phyloP scores from a whole-genome alignment of 2,797 vertebrate species.

The Sternotherus odoratus region DNA sequence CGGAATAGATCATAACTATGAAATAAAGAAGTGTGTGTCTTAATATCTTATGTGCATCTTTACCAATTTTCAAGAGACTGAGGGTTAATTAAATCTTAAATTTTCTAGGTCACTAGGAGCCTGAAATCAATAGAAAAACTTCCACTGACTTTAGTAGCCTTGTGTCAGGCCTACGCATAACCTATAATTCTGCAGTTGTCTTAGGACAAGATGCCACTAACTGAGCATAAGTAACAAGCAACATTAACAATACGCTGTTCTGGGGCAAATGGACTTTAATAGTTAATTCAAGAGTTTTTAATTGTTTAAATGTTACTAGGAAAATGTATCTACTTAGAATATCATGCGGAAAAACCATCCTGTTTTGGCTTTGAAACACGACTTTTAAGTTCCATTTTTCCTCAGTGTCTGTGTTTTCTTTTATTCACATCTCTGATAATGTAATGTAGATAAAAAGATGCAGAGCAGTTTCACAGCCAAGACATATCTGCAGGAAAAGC shows the following conservation, averaged over 20 bases:
- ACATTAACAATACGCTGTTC: neutral
- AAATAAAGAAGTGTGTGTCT: neutral
- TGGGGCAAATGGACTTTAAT: neutral
- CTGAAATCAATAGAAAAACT: neutral
- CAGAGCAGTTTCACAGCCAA: neutral
- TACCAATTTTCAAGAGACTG: neutral
- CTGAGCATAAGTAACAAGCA: neutral
- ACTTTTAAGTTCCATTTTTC: neutral
- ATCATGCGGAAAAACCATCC: neutral
- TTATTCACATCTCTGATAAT: neutral
- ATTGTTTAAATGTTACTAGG: neutral
- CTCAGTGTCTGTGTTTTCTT: fast-evolving
- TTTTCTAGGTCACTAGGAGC: neutral
- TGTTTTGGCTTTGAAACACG: neutral
- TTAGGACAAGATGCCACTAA: neutral
- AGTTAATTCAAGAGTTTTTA: fast-evolving
- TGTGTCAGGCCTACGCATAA: neutral
- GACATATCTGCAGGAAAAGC: neutral
- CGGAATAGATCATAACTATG: neutral
- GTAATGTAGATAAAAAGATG: neutral
- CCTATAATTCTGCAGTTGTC: neutral
- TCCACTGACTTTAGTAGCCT: neutral
- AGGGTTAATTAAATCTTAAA: neutral
- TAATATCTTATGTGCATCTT: neutral
- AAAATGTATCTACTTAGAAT: neutral